These are phyloP conservation scores for Phymatocera aterrima DNA, from an alignment of 2,888 invertebrate genomes.

Conservation along the genomic window DNA sequence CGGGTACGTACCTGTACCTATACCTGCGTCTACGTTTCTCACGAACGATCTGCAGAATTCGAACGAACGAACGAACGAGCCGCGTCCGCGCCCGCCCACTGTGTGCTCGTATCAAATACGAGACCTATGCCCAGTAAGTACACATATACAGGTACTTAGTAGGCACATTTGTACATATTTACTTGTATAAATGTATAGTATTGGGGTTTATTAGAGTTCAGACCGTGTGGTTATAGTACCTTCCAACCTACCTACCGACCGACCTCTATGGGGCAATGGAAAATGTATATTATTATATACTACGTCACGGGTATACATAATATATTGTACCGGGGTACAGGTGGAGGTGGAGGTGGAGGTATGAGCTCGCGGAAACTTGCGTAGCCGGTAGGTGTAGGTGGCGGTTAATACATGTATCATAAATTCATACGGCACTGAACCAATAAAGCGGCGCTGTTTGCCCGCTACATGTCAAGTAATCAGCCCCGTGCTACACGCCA, in stretches of 20 bases:
- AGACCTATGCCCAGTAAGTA: neutral
- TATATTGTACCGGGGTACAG: neutral
- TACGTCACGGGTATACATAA: no score
- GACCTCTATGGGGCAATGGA: no score
- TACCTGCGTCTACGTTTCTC: neutral
- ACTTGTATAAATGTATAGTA: no score
- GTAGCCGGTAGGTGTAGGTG: neutral
- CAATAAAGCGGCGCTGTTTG: conserved; percentile 52
- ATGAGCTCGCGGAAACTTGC: neutral
- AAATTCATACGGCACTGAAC: conserved; percentile 55
- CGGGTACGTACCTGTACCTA: neutral
- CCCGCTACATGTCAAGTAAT: conserved; percentile 41
- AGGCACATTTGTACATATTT: no score
- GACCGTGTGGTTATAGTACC: no score
- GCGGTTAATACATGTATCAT: conserved; percentile 52
- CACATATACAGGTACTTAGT: neutral
- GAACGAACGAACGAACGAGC: no score
- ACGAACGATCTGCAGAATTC: no score
- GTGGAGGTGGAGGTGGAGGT: neutral
- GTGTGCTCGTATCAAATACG: neutral
- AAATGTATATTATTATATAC: no score
- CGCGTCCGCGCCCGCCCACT: no score
- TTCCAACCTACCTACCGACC: no score
- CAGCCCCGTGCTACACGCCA: no score
- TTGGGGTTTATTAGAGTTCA: no score